A percentile compares a stretch with the other conserved stretches of the same genome.
Conservation (phyloP, 2,113 vertebrate species). For the Ahaetulla prasina region DNA sequence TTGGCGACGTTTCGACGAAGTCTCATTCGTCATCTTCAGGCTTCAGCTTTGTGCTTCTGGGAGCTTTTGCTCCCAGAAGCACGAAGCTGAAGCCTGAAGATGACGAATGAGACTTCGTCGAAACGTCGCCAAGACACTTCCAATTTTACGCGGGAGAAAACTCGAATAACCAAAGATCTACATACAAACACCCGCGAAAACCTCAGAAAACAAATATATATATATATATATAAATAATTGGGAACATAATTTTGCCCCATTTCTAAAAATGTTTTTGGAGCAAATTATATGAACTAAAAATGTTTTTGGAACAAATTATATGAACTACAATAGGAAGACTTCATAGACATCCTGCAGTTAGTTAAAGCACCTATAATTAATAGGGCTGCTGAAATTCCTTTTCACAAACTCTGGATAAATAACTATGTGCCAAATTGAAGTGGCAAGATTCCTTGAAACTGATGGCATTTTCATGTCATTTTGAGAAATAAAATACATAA, state of each 20-base stretch:
- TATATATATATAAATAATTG: no score
- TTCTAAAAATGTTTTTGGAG: not conserved
- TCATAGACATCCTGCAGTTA: not conserved
- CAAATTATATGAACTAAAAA: not conserved
- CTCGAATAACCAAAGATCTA: no score
- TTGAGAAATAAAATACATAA: not conserved
- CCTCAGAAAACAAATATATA: no score
- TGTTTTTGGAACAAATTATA: not conserved
- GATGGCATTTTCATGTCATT: not conserved
- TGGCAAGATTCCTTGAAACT: not conserved
- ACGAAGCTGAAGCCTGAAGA: no score
- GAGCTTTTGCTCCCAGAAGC: no score
- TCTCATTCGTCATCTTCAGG: no score
- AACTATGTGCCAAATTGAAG: not conserved
- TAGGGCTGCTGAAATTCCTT: not conserved
- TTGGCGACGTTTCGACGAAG: no score
- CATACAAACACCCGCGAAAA: no score
- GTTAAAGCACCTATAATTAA: not conserved
- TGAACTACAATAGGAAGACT: not conserved
- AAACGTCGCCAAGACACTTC: no score
- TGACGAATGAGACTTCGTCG: no score
- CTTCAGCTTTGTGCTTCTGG: no score
- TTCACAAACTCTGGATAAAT: not conserved
- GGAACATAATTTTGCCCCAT: not conserved
- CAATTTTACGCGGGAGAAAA: no score